Conservation (phyloP, 2,797 vertebrate genomes). For the Catharus ustulatus region DNA sequence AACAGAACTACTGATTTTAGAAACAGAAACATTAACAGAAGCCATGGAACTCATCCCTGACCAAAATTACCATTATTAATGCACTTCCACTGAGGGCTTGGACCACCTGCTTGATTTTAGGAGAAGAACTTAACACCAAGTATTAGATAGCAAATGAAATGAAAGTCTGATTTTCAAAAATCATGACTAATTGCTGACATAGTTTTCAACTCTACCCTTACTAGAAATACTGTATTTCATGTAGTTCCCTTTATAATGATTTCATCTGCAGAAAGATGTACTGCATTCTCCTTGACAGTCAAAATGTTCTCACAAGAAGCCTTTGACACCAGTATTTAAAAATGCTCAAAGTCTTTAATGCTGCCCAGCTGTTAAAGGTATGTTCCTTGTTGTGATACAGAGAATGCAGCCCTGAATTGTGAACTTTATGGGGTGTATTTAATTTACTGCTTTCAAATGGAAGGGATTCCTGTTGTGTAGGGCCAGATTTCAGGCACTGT, state of each 20-base stretch:
- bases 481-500: background rate
- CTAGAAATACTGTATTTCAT: constrained; percentile 51
- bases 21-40: constrained; percentile 4
- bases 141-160: constrained; percentile 28
- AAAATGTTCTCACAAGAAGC: constrained; percentile 24
- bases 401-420: background rate
- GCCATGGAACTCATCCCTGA: background rate
- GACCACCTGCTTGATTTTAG: background rate
- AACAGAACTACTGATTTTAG: background rate
- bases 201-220: constrained; percentile 26
- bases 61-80: background rate
- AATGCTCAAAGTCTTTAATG: background rate
- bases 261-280: constrained; percentile 54
- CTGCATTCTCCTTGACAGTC: constrained; percentile 52
- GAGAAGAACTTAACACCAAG: background rate
- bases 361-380: background rate
- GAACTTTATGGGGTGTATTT: background rate
- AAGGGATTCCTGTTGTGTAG: background rate
- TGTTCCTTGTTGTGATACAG: background rate
- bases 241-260: constrained; percentile 17
- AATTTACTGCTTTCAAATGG: background rate
- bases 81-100: background rate
- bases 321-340: background rate
- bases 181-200: constrained; percentile 32
- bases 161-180: constrained; percentile 46